Percentiles rank a stretch among this genome's conserved stretches.
Evolutionary conservation across 2,797 vertebrate genomes (phyloP).

Genomic region (Ctenochaetus hawaiiensis): DNA sequence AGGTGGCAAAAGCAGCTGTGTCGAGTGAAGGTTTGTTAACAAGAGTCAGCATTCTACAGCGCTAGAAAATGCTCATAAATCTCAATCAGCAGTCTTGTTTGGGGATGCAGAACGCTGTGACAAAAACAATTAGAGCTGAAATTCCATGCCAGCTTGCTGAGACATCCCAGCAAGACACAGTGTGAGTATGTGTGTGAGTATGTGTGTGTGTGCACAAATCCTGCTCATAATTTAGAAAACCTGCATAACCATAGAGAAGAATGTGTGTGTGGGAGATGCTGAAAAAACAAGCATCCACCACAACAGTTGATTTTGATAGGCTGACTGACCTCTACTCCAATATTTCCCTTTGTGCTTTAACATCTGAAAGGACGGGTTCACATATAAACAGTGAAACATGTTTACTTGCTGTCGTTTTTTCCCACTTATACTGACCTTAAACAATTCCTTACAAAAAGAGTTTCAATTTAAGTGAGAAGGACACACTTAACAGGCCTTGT

Average conservation of each 20-base stretch:
- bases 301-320: neutral
- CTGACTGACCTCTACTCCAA: neutral
- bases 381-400: neutral
- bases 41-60: neutral
- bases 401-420: neutral
- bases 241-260: neutral
- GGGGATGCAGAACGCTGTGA: slow-evolving; percentile 36
- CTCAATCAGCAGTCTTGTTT: slow-evolving; percentile 47
- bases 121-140: slow-evolving; percentile 44
- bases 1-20: neutral
- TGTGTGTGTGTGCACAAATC: neutral
- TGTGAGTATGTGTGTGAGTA: neutral
- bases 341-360: neutral
- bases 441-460: slow-evolving; percentile 4
- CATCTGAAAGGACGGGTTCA: neutral
- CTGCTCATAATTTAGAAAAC: neutral
- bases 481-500: neutral
- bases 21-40: neutral
- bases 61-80: slow-evolving; percentile 21
- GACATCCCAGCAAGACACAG: slow-evolving; percentile 9
- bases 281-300: neutral
- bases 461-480: neutral
- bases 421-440: neutral
- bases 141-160: slow-evolving; percentile 13
- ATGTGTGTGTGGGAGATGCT: neutral